Evolutionary conservation across 92 coral and sea anemone species (phyloP).

Genomic region (Phenganax marumi): DNA sequence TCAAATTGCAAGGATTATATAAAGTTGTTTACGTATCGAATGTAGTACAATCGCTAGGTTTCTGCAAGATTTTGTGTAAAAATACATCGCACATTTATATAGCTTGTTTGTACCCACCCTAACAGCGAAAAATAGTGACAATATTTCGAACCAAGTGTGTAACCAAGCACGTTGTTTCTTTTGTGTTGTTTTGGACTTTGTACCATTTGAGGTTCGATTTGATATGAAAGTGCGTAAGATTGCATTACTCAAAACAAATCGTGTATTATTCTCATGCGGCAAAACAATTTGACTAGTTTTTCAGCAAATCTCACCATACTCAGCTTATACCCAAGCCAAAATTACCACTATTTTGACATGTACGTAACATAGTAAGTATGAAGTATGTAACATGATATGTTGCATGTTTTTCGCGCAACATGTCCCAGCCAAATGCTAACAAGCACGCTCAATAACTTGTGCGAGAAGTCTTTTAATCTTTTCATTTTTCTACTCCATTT

Average conservation of each 20-base stretch:
- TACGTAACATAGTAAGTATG: not conserved
- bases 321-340: no score
- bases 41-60: not conserved
- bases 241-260: not conserved
- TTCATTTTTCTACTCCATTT: no score
- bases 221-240: not conserved
- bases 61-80: not conserved
- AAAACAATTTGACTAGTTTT: no score
- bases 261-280: no score
- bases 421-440: no score
- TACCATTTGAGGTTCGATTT: slow-evolving; percentile 3
- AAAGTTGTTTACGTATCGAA: not conserved
- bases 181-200: not conserved
- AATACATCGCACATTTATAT: not conserved
- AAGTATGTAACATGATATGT: not conserved
- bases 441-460: no score
- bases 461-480: no score
- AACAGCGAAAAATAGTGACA: not conserved
- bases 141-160: not conserved
- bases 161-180: not conserved
- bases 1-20: not conserved
- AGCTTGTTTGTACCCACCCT: not conserved
- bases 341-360: no score
- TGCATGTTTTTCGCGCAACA: no score
- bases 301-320: no score